Conservation (phyloP, 2,888 invertebrate genomes). For the Himalopsyche kuldschensis region DNA sequence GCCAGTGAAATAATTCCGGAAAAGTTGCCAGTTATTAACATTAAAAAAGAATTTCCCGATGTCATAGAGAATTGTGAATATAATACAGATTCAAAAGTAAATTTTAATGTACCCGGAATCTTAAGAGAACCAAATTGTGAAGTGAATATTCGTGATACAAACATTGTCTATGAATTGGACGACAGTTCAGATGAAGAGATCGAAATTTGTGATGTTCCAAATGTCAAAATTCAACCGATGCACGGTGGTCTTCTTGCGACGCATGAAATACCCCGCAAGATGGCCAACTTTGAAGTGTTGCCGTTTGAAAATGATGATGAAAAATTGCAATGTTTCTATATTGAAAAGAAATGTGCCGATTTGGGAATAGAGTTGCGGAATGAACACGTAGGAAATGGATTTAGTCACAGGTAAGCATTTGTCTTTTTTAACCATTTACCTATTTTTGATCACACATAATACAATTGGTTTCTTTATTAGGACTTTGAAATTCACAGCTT, state of each 20-base stretch:
- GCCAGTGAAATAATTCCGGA: not conserved
- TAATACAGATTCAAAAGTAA: not conserved
- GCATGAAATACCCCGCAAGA: not conserved
- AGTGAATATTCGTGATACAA: not conserved
- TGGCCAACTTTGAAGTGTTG: constrained; percentile 41
- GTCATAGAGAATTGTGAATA: not conserved
- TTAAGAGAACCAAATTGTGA: not conserved
- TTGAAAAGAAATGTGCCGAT: constrained; percentile 51
- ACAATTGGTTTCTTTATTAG: too few relatives aligned
- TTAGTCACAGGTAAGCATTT: constrained; percentile 50
- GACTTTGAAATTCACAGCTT: too few relatives aligned
- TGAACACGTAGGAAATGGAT: constrained; percentile 53
- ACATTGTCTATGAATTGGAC: not conserved
- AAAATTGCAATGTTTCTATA: constrained; percentile 47
- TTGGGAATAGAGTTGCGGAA: constrained; percentile 53
- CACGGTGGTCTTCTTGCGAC: constrained; percentile 6
- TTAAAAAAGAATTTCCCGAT: not conserved
- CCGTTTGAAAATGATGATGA: constrained; percentile 48
- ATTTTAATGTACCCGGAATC: not conserved
- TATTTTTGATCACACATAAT: too few relatives aligned
- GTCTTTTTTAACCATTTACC: not conserved
- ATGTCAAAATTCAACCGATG: constrained; percentile 22
- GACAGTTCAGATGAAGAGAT: constrained; percentile 49
- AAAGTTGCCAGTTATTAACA: not conserved
- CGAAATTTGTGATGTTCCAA: constrained; percentile 44